Conservation (phyloP, 2,888 invertebrate genomes). For the Ypsolopha scabrella region DNA sequence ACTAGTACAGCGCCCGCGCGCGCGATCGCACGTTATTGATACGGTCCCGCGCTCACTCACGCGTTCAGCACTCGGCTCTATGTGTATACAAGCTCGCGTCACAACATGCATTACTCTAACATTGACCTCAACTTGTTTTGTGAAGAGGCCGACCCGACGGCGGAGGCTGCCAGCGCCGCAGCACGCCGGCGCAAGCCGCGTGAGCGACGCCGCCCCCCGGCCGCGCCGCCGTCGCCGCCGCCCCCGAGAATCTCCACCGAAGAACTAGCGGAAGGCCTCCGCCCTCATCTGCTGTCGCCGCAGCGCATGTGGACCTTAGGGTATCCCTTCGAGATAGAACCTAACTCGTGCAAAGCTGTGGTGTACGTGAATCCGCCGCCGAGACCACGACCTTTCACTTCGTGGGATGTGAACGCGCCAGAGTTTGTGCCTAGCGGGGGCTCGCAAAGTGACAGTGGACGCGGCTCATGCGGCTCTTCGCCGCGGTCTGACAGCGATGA, state of each 20-base stretch:
- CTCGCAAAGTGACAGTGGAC: slow-evolving; percentile 65
- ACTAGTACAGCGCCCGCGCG: slow-evolving; percentile 65
- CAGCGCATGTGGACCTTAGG: slow-evolving; percentile 76
- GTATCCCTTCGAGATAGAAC: slow-evolving; percentile 76
- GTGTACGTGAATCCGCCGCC: slow-evolving; percentile 72
- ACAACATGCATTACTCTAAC: slow-evolving; percentile 57
- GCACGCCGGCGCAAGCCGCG: slow-evolving; percentile 52
- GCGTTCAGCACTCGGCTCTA: slow-evolving; percentile 44
- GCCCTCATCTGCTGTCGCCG: slow-evolving; percentile 72
- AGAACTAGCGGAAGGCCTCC: slow-evolving; percentile 69
- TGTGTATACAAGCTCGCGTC: slow-evolving; percentile 58
- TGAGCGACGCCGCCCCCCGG: slow-evolving; percentile 50
- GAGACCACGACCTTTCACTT: slow-evolving; percentile 45
- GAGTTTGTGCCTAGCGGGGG: slow-evolving; percentile 72
- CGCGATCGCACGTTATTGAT: slow-evolving; percentile 60
- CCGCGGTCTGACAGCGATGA: slow-evolving; percentile 69
- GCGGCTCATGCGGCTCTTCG: slow-evolving; percentile 66
- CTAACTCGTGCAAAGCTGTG: slow-evolving; percentile 72
- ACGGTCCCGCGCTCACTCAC: slow-evolving; percentile 49
- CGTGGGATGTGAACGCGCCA: slow-evolving; percentile 75
- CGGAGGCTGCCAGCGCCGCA: slow-evolving; percentile 50
- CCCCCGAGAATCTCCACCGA: slow-evolving; percentile 67
- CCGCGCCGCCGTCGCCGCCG: slow-evolving; percentile 58
- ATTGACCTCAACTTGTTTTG: slow-evolving; percentile 61
- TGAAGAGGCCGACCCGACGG: slow-evolving; percentile 59